Base-by-base conservation (phyloP, 2,888 invertebrate species). In the Lycia hirtaria region DNA sequence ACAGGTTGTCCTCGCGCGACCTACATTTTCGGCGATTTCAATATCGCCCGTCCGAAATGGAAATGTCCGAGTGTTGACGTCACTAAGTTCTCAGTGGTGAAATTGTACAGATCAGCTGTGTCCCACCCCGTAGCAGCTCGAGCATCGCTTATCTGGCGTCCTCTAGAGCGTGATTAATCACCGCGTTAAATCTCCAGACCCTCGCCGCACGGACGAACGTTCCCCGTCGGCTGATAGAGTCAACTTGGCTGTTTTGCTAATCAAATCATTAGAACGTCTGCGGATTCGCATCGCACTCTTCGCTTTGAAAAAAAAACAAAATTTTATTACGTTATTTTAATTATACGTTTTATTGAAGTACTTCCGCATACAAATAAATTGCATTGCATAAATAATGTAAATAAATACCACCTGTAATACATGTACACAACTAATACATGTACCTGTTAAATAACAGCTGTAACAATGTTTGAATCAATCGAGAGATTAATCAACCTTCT, bases 101-200 rank as follows among this genome's bases (percentile, higher is more conserved):
- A 72, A 71, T 70, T 66, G 62, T 66, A 57, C 68, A 69, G 78
- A 80, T 82, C 82, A 80, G 79, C 80, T 79, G 80, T 75, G 69
- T 60, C 65, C 54, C 59, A 63, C 57, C 66, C 61, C 71, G 65
- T 48, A 22, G 47, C 37, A 47, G 60, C 54, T 52, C 64, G 63
- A n/a, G 72, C 65, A 69, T 69, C 73, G 77, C 83, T 86, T 86
- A 85, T 84, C 85, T 80, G 77, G 69, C 78, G 73, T 77, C 78
- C 80, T 80, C 80, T 75, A 76, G n/a, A n/a, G 72, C 63, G 80
- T 87, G 84, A 88, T 88, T 86, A 85, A 88, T 88, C 81, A 76
- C 75, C 78, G 71, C 67, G 75, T 73, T 80, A 76, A 77, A 81
- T 85, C 82, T 83, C 73, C 71, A 75, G 79, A 76, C 80, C 78